These are phyloP conservation scores for Coenonympha glycerion DNA, from an alignment of 2,888 invertebrate species.

Conservation along the genomic window DNA sequence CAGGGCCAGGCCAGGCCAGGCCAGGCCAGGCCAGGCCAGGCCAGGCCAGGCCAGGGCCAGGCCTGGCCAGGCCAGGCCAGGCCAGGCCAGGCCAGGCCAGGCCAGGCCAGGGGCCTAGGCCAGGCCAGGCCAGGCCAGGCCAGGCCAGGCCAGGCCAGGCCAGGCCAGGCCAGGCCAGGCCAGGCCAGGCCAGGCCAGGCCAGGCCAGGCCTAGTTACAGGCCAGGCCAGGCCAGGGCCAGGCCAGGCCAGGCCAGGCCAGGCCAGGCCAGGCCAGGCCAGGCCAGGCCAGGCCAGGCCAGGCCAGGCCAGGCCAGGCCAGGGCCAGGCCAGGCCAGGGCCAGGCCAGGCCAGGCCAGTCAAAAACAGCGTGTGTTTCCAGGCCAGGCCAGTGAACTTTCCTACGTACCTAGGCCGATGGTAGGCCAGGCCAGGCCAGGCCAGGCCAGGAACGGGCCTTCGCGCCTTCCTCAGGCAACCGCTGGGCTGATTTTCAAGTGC, in stretches of 20 bases:
- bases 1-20: background rate
- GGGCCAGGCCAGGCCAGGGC: no score
- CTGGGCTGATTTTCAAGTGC: no score
- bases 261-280: constrained; percentile 23
- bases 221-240: constrained; percentile 24
- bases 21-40: background rate
- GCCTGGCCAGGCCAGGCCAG: constrained; percentile 4
- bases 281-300: constrained; percentile 27
- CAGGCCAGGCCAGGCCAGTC: constrained; percentile 30
- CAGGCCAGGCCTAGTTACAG: constrained; percentile 23
- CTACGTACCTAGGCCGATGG: no score
- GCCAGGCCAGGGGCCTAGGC: constrained; percentile 22
- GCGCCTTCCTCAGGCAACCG: no score
- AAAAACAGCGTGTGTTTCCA: no score
- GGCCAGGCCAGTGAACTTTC: no score
- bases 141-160: constrained; percentile 22
- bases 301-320: constrained; percentile 29
- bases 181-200: constrained; percentile 22
- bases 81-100: background rate
- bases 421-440: no score
- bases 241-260: constrained; percentile 20
- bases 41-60: background rate
- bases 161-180: constrained; percentile 21
- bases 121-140: constrained; percentile 23
- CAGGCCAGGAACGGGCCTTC: no score